These are phyloP conservation scores for Ectropis grisescens DNA, from an alignment of 1,140 invertebrate species.

Conservation along the genomic window DNA sequence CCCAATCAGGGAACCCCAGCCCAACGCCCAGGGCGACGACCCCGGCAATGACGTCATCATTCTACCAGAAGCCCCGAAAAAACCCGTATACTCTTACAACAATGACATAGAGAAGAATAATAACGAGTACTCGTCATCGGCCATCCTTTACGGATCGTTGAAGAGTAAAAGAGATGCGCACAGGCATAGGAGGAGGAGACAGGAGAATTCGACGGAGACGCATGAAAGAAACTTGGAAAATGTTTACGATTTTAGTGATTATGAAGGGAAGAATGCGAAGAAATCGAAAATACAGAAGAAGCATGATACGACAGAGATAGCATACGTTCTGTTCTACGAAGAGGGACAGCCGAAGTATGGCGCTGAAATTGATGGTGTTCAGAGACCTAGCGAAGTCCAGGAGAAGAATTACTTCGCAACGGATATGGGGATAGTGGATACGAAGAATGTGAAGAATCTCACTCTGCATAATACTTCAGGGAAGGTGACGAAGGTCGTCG, in stretches of 20 bases:
- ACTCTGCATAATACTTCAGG: slow-evolving; percentile 47
- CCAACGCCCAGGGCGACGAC: slow-evolving; percentile 38
- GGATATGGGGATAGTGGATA: slow-evolving; percentile 38
- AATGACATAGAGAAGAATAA: slow-evolving; percentile 39
- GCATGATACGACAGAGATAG: slow-evolving; percentile 35
- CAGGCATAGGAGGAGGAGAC: slow-evolving; percentile 52
- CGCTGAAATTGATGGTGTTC: slow-evolving; percentile 19
- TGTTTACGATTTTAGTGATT: slow-evolving; percentile 22
- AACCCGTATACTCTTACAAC: slow-evolving; percentile 35
- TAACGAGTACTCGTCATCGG: slow-evolving; percentile 37
- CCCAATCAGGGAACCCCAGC: slow-evolving; percentile 16
- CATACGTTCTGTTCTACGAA: slow-evolving; percentile 60
- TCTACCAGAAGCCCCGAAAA: slow-evolving; percentile 23
- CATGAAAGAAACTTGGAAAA: slow-evolving; percentile 27
- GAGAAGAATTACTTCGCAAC: slow-evolving; percentile 40
- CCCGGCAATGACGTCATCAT: slow-evolving; percentile 8
- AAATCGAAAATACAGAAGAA: slow-evolving; percentile 20
- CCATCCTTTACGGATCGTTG: slow-evolving; percentile 30
- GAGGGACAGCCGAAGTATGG: slow-evolving; percentile 36
- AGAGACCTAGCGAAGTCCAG: slow-evolving; percentile 31
- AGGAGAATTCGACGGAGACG: slow-evolving; percentile 35
- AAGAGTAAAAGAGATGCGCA: slow-evolving; percentile 40
- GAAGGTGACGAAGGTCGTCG: slow-evolving; percentile 44
- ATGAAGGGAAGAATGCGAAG: slow-evolving; percentile 31
- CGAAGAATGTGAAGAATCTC: slow-evolving; percentile 41